Base-by-base conservation (phyloP, 2,888 invertebrate genomes). In the Ectobius pallidus region DNA sequence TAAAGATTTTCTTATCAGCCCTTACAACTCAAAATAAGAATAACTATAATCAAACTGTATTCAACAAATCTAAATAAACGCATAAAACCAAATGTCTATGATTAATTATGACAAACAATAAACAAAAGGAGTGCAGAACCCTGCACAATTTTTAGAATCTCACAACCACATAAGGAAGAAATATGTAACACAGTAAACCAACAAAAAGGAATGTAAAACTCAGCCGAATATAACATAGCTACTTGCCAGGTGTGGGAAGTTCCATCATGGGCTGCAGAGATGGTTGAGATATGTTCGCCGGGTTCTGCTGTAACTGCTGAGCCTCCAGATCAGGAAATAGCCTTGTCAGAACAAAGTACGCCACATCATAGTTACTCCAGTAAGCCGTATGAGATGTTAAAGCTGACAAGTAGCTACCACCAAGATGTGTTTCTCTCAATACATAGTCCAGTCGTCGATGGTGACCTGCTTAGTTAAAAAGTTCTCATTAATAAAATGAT, bases 361-460 rank as follows among this genome's bases (percentile, higher is more conserved):
- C 89, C 42, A 89, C 86, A 77, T 90, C 90, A 69, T 86, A 86
- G 78, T 87, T 88, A 77, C 82, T 85, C 90, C 90, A 90, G 80
- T 90, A 90, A 34, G 86, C 85, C 0, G 89, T 89, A 80, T 90
- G 90, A 0, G 89, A 88, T 39, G 88, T 88, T 67, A 89, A 83
- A 52, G 87, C 86, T 61, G 87, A 85, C 69, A 88, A 82, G 80
- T 89, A 89, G 77, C 86, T 86, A 32, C 77, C 62, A 32, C 78
- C 79, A 78, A 88, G 83, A 71, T 86, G 86, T 39, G 87, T 86
- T 69, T 87, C 87, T 75, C 84, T 82, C 70, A 90, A 80, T 71
- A 87, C 86, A 79, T 87, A 90, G 82, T 90, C 90, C 77, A 89
- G 80, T 55, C 89, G 85, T 78, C 86, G 86, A 75, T 86, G 84